Evolutionary conservation across 1,140 invertebrate genomes (phyloP).

Genomic region (Lysiphlebus fabarum): DNA sequence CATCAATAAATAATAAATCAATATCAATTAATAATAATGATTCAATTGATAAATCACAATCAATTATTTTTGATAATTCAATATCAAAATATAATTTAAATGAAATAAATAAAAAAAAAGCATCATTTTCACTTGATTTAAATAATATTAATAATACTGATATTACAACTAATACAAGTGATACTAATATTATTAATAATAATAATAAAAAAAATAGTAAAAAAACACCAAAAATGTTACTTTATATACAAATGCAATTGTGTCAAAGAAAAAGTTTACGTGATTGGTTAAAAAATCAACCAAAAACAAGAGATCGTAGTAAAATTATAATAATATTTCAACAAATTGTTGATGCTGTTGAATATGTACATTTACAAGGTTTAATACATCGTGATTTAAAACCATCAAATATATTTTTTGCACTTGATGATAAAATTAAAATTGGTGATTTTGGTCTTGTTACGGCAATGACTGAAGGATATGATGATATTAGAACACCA

Average conservation of each 20-base stretch:
- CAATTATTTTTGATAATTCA: slow-evolving; percentile 17
- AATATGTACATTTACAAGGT: slow-evolving; percentile 88
- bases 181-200: too few species aligned
- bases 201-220: slow-evolving; percentile 27
- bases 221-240: slow-evolving; percentile 62
- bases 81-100: slow-evolving; percentile 8
- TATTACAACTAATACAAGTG: too few species aligned
- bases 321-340: slow-evolving; percentile 76
- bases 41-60: slow-evolving; percentile 6
- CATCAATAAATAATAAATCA: background rate
- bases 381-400: slow-evolving; percentile 95
- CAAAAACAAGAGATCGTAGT: slow-evolving; percentile 46
- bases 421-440: slow-evolving; percentile 84
- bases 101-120: slow-evolving; percentile 19
- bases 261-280: slow-evolving; percentile 84
- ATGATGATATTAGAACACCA: slow-evolving; percentile 40
- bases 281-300: slow-evolving; percentile 77
- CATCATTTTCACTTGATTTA: slow-evolving; percentile 48
- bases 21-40: background rate
- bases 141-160: slow-evolving; percentile 6
- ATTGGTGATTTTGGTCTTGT: slow-evolving; percentile 96
- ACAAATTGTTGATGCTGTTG: slow-evolving; percentile 91
- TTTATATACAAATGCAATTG: slow-evolving; percentile 97
- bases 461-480: slow-evolving; percentile 73
- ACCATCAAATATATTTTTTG: slow-evolving; percentile 96